Percentiles rank a stretch among this genome's conserved stretches.
phyloP scores from a whole-genome alignment of 1,140 invertebrate species.

The Hydropsyche tenuis region DNA sequence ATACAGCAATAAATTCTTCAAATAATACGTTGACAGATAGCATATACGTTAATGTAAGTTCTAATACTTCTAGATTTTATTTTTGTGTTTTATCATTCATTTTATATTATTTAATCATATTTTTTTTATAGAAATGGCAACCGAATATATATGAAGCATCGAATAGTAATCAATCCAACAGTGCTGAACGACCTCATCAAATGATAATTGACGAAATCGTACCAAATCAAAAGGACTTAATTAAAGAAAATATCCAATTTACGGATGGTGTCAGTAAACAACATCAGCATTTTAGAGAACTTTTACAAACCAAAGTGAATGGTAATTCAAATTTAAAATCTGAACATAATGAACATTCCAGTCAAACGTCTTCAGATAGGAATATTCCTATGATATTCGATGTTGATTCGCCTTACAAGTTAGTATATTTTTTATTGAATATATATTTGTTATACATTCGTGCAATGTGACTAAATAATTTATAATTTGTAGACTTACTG shows the following conservation, averaged over 20 bases:
- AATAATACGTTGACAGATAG: too few relatives aligned
- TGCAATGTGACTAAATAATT: not conserved
- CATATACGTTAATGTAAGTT: too few relatives aligned
- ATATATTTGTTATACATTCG: not conserved
- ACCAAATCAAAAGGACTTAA: not conserved
- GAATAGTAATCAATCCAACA: conserved; percentile 44
- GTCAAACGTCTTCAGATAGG: not conserved
- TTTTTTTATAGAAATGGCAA: conserved; percentile 43
- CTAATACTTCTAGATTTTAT: too few relatives aligned
- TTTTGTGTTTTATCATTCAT: too few relatives aligned
- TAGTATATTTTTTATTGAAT: not conserved
- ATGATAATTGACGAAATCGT: not conserved
- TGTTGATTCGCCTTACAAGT: conserved; percentile 1
- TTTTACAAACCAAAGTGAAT: conserved; percentile 56
- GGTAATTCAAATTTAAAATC: not conserved
- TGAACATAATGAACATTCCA: not conserved
- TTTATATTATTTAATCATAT: not conserved
- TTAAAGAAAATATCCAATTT: not conserved
- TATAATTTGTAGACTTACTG: conserved; percentile 5
- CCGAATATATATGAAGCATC: conserved; percentile 43
- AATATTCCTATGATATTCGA: conserved; percentile 5
- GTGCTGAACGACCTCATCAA: not conserved
- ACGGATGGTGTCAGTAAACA: conserved; percentile 12
- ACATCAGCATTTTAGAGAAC: conserved; percentile 55
- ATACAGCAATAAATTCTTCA: too few relatives aligned